Percentiles rank a stretch among this genome's conserved stretches.
These are phyloP conservation scores for Bursaphelenchus mucronatus DNA, from an alignment of 1,140 invertebrate genomes.

Conservation along the genomic window DNA sequence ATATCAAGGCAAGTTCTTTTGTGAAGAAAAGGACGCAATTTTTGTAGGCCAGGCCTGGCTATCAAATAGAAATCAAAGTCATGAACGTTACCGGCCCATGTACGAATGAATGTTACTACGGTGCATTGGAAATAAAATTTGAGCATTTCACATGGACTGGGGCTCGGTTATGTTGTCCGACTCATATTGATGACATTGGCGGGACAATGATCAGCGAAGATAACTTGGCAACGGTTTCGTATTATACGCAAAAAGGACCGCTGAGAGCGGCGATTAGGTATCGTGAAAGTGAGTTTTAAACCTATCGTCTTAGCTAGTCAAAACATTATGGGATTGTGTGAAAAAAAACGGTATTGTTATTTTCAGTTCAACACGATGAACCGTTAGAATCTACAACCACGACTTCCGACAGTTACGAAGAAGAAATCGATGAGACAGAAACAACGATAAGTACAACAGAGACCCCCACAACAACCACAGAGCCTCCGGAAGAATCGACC, in stretches of 20 bases:
- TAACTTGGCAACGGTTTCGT: slow-evolving; percentile 35
- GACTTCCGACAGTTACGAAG: too few relatives aligned
- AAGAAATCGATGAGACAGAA: too few relatives aligned
- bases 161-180: slow-evolving; percentile 35
- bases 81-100: slow-evolving; percentile 24
- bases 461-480: too few relatives aligned
- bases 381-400: too few relatives aligned
- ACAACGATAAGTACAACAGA: too few relatives aligned
- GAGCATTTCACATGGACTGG: slow-evolving; percentile 32
- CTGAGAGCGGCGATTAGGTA: not conserved
- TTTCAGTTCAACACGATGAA: too few relatives aligned
- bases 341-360: too few relatives aligned
- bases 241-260: slow-evolving; percentile 37
- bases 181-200: slow-evolving; percentile 33
- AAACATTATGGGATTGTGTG: too few relatives aligned
- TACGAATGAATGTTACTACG: slow-evolving; percentile 37
- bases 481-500: too few relatives aligned
- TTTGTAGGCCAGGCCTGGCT: slow-evolving; percentile 33
- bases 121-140: slow-evolving; percentile 38
- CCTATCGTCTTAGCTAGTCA: too few relatives aligned
- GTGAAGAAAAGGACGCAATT: slow-evolving; percentile 10
- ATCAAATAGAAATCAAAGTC: slow-evolving; percentile 29
- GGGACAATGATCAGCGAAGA: slow-evolving; percentile 16
- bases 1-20: slow-evolving; percentile 39
- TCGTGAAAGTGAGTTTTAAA: too few relatives aligned